These are phyloP conservation scores for Drosophila differens DNA, from an alignment of 2,888 invertebrate species.

Conservation along the genomic window DNA sequence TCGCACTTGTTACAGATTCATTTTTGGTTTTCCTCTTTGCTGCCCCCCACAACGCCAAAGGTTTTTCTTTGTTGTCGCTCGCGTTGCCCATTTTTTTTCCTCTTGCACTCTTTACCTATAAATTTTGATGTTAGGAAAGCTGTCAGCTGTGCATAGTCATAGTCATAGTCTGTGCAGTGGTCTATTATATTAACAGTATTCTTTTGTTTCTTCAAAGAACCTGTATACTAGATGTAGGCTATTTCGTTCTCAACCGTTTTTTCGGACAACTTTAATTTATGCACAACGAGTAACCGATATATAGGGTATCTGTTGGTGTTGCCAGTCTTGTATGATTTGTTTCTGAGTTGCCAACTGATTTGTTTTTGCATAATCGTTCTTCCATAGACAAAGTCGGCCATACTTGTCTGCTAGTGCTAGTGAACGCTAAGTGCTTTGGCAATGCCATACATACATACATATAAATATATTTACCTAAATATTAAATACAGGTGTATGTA, in stretches of 20 bases:
- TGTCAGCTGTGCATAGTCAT: slow-evolving; percentile 1
- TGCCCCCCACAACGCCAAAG: slow-evolving; percentile 46
- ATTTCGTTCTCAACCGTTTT: neutral
- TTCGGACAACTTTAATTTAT: neutral
- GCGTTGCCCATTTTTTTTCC: slow-evolving; percentile 24
- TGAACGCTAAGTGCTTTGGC: slow-evolving; percentile 58
- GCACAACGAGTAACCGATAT: neutral
- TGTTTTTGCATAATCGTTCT: slow-evolving; percentile 69
- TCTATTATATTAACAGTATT: neutral
- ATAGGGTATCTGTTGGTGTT: slow-evolving; percentile 1
- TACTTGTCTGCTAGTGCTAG: slow-evolving; percentile 53
- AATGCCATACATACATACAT: slow-evolving; percentile 15
- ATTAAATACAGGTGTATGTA: neutral
- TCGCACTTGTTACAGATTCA: slow-evolving; percentile 74
- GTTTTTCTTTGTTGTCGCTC: slow-evolving; percentile 54
- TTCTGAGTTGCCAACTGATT: slow-evolving; percentile 57
- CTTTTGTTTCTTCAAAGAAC: neutral
- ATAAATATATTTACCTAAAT: neutral
- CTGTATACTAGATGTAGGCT: neutral
- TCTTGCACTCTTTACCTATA: slow-evolving; percentile 25
- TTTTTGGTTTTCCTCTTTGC: slow-evolving; percentile 39
- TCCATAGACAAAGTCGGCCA: slow-evolving; percentile 31
- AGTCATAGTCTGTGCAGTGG: neutral
- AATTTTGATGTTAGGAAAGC: neutral
- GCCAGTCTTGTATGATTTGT: neutral